A percentile compares a stretch with the other conserved stretches of the same genome.
phyloP scores from a whole-genome alignment of 2,113 vertebrate genomes.

The Edolisoma coerulescens region DNA sequence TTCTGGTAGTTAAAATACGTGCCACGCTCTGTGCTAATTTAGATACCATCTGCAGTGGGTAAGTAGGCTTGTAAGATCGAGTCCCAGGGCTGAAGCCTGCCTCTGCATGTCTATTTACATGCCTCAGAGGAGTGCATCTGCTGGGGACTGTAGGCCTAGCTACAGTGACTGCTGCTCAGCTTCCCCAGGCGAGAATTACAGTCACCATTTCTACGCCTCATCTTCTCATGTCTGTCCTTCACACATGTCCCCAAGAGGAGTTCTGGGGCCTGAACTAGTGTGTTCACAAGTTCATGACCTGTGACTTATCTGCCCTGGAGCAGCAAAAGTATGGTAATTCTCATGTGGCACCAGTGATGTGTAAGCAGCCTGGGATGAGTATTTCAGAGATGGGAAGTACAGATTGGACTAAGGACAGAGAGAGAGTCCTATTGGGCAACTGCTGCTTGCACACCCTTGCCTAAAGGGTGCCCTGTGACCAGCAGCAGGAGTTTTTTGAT shows the following conservation, averaged over 20 bases:
- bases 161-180: not conserved
- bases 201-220: not conserved
- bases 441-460: not conserved
- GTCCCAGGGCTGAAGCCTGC: not conserved
- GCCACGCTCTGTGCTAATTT: not conserved
- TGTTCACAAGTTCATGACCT: not conserved
- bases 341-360: not conserved
- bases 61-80: not conserved
- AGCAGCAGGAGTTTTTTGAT: not conserved
- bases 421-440: not conserved
- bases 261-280: not conserved
- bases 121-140: not conserved
- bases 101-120: not conserved
- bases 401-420: fast-evolving
- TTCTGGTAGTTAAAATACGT: not conserved
- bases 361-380: not conserved
- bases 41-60: not conserved
- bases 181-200: not conserved
- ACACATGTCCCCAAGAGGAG: not conserved
- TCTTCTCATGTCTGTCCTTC: not conserved
- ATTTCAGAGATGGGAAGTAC: not conserved
- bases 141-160: not conserved
- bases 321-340: not conserved
- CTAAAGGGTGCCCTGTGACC: not conserved
- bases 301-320: not conserved